Conservation (phyloP, 2,888 invertebrate species). For the Malthinus seriepunctatus region DNA sequence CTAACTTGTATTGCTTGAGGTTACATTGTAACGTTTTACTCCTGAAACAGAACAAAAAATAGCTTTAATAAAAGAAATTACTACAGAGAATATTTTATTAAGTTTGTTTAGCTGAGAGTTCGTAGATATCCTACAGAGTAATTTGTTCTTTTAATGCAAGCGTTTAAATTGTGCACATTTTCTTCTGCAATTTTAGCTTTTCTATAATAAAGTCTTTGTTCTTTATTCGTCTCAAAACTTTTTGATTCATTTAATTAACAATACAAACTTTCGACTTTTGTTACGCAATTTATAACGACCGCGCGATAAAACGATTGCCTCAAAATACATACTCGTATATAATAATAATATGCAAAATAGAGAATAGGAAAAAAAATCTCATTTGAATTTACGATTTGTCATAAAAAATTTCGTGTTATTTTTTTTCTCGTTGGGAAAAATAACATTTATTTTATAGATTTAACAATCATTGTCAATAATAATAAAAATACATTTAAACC, state of each 20-base stretch:
- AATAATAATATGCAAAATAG: too few species aligned
- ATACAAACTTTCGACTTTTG: conserved; percentile 6
- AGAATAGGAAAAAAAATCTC: too few species aligned
- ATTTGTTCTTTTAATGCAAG: conserved; percentile 25
- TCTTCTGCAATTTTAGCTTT: conserved; percentile 15
- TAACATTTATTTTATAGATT: too few species aligned
- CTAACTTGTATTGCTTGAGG: conserved; percentile 44
- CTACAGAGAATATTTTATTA: conserved; percentile 29
- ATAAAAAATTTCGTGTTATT: too few species aligned
- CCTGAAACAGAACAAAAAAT: conserved; percentile 46
- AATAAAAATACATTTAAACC: too few species aligned
- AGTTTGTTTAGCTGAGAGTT: conserved; percentile 29
- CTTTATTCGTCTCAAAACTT: conserved; percentile 5
- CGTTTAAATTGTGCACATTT: conserved; percentile 24
- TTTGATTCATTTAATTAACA: conserved; percentile 10
- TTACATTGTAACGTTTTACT: conserved; percentile 49
- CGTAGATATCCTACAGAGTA: conserved; percentile 23
- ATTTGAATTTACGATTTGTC: too few species aligned
- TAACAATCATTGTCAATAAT: too few species aligned
- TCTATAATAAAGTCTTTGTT: conserved; percentile 11
- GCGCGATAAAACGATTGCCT: background rate
- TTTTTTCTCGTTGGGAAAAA: too few species aligned
- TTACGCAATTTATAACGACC: background rate
- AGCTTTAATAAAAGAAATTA: conserved; percentile 30
- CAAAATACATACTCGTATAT: too few species aligned